These are phyloP conservation scores for Ochotona curzoniae DNA, from an alignment of 2,113 vertebrate species.

Conservation along the genomic window DNA sequence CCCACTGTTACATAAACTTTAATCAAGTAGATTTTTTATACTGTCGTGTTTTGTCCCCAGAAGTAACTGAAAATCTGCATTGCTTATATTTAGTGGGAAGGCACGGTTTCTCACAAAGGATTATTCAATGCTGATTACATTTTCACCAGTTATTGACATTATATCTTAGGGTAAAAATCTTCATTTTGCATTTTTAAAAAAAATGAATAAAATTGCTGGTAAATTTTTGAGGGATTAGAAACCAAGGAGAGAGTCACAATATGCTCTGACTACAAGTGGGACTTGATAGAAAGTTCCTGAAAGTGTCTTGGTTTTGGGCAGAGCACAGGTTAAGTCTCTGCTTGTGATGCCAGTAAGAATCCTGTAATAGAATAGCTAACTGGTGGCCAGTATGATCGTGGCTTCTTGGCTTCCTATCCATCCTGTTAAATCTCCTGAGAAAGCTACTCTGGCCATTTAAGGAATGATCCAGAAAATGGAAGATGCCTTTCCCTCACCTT, in stretches of 20 bases:
- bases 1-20: not conserved
- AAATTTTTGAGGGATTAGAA: constrained; percentile 44
- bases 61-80: constrained; percentile 3
- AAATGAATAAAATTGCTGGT: constrained; percentile 14
- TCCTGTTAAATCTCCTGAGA: too few relatives aligned
- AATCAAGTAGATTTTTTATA: not conserved
- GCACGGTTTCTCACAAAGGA: not conserved
- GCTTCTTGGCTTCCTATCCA: too few relatives aligned
- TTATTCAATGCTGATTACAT: not conserved
- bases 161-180: constrained; percentile 38
- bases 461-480: too few relatives aligned
- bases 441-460: too few relatives aligned
- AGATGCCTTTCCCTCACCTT: too few relatives aligned
- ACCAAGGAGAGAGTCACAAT: constrained; percentile 12
- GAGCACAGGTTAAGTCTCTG: too few relatives aligned
- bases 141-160: constrained; percentile 1
- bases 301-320: too few relatives aligned
- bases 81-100: constrained; percentile 13
- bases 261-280: not conserved
- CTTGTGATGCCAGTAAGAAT: too few relatives aligned
- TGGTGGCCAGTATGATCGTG: too few relatives aligned
- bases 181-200: not conserved
- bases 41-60: not conserved
- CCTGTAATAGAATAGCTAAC: too few relatives aligned
- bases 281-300: too few relatives aligned